These are phyloP conservation scores for Polyommatus iphigenia DNA, from an alignment of 2,888 invertebrate genomes.

Conservation along the genomic window DNA sequence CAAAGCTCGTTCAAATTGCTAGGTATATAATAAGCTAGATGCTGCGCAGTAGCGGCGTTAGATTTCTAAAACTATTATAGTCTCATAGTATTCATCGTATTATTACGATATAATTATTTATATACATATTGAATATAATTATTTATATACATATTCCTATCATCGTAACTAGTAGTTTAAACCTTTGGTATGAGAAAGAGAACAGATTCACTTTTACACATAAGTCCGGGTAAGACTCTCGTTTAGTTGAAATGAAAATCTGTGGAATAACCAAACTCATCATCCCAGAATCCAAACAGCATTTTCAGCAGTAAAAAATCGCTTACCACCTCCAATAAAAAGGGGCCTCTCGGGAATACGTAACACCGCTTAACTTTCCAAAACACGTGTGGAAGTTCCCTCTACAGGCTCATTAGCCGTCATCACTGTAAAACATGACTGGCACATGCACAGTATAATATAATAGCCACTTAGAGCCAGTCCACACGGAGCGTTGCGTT, in stretches of 20 bases:
- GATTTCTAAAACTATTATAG: no score
- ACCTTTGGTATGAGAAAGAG: no score
- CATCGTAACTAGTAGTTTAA: no score
- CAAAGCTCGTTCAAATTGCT: no score
- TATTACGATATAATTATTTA: no score
- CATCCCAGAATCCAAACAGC: neutral
- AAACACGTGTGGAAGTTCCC: constrained; percentile 37
- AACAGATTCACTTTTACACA: neutral
- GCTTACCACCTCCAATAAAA: constrained; percentile 24
- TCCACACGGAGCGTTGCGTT: no score
- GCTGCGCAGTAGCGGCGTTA: no score
- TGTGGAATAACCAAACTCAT: neutral
- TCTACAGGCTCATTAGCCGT: constrained; percentile 39
- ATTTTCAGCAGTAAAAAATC: constrained; percentile 14
- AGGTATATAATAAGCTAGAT: no score
- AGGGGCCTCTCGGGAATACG: constrained; percentile 21
- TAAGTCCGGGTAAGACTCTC: neutral
- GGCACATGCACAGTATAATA: constrained; percentile 35
- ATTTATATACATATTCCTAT: no score
- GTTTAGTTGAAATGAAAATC: neutral
- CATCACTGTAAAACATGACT: constrained; percentile 39
- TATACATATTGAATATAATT: no score
- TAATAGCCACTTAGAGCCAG: constrained; percentile 31
- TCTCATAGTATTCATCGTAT: no score
- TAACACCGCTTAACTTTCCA: constrained; percentile 34